Base-by-base conservation (phyloP, 2,888 invertebrate genomes). In the Drosophila yooni region DNA sequence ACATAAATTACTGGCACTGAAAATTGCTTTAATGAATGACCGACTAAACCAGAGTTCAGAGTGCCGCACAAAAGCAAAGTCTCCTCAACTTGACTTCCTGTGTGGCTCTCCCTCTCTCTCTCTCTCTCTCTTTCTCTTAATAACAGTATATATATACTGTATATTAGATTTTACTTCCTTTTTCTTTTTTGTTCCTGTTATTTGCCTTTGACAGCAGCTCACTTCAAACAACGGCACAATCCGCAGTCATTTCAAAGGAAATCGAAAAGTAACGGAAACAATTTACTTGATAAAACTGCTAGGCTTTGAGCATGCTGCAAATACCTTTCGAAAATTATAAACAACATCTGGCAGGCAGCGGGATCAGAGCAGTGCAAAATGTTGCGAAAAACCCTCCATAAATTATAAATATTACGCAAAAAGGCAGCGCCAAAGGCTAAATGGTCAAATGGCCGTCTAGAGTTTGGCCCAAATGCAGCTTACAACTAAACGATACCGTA, bases 191-290 rank as follows among this genome's bases (percentile, higher is more conserved):
- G 18, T 34, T 33, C 34, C 21, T n/a, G 62, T 61, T 59, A 51
- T 60, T 70, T 79, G 79, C 70, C 64, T 52, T 56, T 58, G 63
- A 57, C 46, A 61, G 56, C 50, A 36, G 56, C 34, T 34, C 76
- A 82, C 79, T 79, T 81, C 74, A 82, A 74, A 77, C 58, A 65
- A 50, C 34, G 43, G 40, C 53, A 53, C 56, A 70, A 66, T 70
- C 52, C 69, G 54, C 79, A 69, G 67, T 54, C 62, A 65, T 81
- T 81, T 74, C 68, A 71, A 75, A 82, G 71, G 80, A 83, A 74
- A 78, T 82, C 83, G 69, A 56, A 72, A 83, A 82, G 77, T 75
- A 83, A 83, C 80, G 83, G 83, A 83, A 82, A 82, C 83, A 82
- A 83, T 83, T 83, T 83, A 83, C 73, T 83, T 80, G 82, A 83